Percentiles rank a stretch among this genome's conserved stretches.
Conservation (phyloP, 30 jellyfish, hydroid and myxozoan species). For the Phacellophora camtschatica region DNA sequence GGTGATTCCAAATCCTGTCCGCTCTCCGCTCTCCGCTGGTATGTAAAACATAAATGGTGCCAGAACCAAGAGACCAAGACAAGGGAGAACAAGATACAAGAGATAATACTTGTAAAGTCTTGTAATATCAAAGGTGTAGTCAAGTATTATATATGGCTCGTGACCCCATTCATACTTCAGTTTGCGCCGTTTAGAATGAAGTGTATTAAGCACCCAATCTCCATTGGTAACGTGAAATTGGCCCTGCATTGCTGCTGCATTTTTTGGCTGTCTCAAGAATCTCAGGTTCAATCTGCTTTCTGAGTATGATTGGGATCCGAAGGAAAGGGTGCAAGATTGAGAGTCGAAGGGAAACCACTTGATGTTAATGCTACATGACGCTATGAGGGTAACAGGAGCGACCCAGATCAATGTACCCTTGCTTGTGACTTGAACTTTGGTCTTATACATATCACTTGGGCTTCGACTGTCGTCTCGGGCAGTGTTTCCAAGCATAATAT, state of each 20-base stretch:
- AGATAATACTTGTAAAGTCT: slow-evolving; percentile 50
- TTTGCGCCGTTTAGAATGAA: background rate
- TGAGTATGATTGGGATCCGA: slow-evolving; percentile 61
- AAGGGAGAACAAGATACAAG: slow-evolving; percentile 79
- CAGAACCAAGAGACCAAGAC: slow-evolving; percentile 50
- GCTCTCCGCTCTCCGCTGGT: slow-evolving; percentile 92
- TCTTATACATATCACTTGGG: slow-evolving; percentile 41
- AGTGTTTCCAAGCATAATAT: slow-evolving; percentile 47
- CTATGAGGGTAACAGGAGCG: slow-evolving; percentile 19
- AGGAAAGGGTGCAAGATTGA: slow-evolving; percentile 47
- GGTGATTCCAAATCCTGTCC: slow-evolving; percentile 88
- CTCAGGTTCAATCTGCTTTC: slow-evolving; percentile 16
- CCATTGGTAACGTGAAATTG: slow-evolving; percentile 17
- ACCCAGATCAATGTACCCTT: slow-evolving; percentile 48
- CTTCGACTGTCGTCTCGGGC: slow-evolving; percentile 49
- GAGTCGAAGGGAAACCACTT: slow-evolving; percentile 64
- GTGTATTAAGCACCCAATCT: slow-evolving; percentile 32
- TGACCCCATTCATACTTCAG: slow-evolving; percentile 25
- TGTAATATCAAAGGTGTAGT: slow-evolving; percentile 29
- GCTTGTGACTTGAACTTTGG: background rate
- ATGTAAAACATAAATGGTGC: slow-evolving; percentile 68
- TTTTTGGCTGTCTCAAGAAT: slow-evolving; percentile 27
- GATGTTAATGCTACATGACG: slow-evolving; percentile 46
- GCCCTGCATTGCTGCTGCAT: slow-evolving; percentile 36
- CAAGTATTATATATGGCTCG: slow-evolving; percentile 32